Evolutionary conservation across 1,140 invertebrate genomes (phyloP), one percentile per base, ranked within the genome.

Genomic region (Vanessa atalanta): DNA sequence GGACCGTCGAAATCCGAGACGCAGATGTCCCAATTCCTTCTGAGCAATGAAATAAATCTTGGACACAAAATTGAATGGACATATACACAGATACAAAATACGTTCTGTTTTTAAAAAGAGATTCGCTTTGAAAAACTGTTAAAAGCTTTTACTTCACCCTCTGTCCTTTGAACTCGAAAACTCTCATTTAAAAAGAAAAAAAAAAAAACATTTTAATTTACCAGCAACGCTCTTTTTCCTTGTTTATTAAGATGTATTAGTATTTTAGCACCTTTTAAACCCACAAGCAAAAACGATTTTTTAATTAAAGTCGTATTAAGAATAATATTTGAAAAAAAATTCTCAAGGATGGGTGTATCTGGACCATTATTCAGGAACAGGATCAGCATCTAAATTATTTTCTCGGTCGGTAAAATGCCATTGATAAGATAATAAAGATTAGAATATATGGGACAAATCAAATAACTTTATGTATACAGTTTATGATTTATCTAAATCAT

Each of bases 11-110:
- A 51, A 78, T 53, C 70, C 75, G 73, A 78, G 69, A 65, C 70
- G 61, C 75, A 78, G 71, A 79, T 80, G 82, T 75, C 76, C 79
- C 77, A 79, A 65, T 81, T 82, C 47, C 15, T 69, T 61, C 70
- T 63, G 78, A 81, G 79, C 81, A 81, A 83, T 81, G 67, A 79
- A 82, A 83, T 83, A 83, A 86, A 85, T 83, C 79, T 76, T 66
- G 65, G 70, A 71, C 73, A 72, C 70, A 47, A 69, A 67, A 70
- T 66, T 76, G 73, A 55, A 73, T 55, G 51, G 55, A 70, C 65
- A 76, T 73, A 78, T 76, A 73, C 64, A 79, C 77, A 74, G 72
- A 72, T 70, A 70, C 61, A 65, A 78, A 65, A 67, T 70, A 75
- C 37, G 60, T 71, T 72, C 57, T 64, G 60, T 65, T 72, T 55